These are phyloP conservation scores for Eulemur rubriventer DNA, from an alignment of 2,797 vertebrate species.

Conservation along the genomic window DNA sequence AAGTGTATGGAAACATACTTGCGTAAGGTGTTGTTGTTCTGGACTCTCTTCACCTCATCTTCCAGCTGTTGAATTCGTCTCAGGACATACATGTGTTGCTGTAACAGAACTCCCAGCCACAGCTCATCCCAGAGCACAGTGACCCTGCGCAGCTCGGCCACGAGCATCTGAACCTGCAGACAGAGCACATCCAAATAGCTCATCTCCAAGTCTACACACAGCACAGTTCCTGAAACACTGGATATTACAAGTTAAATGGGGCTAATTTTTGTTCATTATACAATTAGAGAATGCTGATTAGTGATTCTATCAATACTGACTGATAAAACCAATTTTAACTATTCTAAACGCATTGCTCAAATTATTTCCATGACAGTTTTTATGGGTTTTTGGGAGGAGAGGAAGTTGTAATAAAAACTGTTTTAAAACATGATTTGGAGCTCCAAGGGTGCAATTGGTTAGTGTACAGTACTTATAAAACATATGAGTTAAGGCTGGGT, in stretches of 20 bases:
- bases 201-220: background rate
- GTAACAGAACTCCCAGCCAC: conserved; percentile 96
- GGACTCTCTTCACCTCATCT: conserved; percentile 98
- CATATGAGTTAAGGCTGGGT: too few species aligned
- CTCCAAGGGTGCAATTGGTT: too few species aligned
- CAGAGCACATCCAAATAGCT: conserved; percentile 24
- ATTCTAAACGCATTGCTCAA: background rate
- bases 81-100: conserved; percentile 98
- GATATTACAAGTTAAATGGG: background rate
- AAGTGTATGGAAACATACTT: conserved; percentile 86
- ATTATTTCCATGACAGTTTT: background rate
- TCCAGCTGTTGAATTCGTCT: conserved; percentile 97
- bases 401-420: background rate
- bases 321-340: background rate
- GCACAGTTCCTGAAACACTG: background rate
- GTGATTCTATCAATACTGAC: background rate
- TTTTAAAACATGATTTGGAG: background rate
- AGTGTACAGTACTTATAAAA: too few species aligned
- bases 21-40: conserved; percentile 93
- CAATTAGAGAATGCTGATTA: background rate
- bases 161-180: conserved; percentile 96
- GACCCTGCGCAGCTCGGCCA: conserved; percentile 96
- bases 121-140: conserved; percentile 99
- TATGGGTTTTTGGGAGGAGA: background rate
- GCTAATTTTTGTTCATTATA: background rate